Percentiles rank a stretch among this genome's conserved stretches.
Evolutionary conservation across 1,140 invertebrate species (phyloP).

Genomic region (Octopus sinensis): DNA sequence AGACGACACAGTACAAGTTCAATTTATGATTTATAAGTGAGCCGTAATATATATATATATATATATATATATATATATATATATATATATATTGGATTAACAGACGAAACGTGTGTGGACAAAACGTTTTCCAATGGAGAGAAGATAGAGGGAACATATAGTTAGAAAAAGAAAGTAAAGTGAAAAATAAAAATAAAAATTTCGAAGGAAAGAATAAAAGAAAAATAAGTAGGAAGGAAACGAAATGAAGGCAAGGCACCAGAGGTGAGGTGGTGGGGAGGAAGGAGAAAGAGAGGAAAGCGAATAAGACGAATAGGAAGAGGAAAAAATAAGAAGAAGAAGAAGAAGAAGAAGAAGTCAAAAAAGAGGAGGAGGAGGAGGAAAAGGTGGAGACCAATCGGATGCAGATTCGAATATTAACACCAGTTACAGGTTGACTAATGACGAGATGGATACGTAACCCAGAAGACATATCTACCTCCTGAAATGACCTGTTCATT

Average conservation of each 20-base stretch:
- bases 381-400: neutral
- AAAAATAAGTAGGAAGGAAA: too few relatives aligned
- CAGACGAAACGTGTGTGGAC: neutral
- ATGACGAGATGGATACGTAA: too few relatives aligned
- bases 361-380: neutral
- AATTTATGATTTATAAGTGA: too few relatives aligned
- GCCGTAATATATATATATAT: neutral
- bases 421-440: too few relatives aligned
- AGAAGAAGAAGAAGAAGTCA: neutral
- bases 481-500: too few relatives aligned
- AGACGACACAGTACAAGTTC: too few relatives aligned
- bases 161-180: too few relatives aligned
- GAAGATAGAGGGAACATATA: too few relatives aligned
- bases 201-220: too few relatives aligned
- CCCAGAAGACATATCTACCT: too few relatives aligned
- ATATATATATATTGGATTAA: neutral
- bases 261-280: neutral
- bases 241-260: neutral
- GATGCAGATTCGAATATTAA: neutral
- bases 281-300: neutral
- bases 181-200: too few relatives aligned
- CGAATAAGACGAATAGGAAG: neutral
- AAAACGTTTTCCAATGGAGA: too few relatives aligned
- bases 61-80: neutral
- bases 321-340: neutral